These are phyloP conservation scores for Circaetus cinerascens DNA, from an alignment of 2,113 vertebrate genomes.

Conservation along the genomic window DNA sequence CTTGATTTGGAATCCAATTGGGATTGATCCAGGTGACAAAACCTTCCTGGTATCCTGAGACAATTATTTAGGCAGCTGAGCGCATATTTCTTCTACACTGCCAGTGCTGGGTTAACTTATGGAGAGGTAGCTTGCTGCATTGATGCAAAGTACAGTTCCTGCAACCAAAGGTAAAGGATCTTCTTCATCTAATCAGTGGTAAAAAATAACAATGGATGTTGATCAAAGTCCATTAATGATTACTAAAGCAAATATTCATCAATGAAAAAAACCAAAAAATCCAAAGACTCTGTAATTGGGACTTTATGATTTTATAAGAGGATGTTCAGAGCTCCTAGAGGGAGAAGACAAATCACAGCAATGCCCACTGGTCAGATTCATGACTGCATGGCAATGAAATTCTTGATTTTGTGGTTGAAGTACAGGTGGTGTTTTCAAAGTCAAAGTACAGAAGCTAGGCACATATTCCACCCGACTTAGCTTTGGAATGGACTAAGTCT, in stretches of 20 bases:
- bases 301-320: not conserved
- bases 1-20: not conserved
- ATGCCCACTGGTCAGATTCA: not conserved
- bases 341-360: not conserved
- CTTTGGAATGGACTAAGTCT: not conserved
- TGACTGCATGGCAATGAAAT: not conserved
- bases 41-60: not conserved
- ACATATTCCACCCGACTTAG: fast-evolving
- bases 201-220: not conserved
- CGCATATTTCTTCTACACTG: fast-evolving
- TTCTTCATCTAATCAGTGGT: not conserved
- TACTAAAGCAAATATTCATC: not conserved
- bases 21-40: not conserved
- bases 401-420: not conserved
- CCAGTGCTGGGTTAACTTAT: not conserved
- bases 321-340: not conserved
- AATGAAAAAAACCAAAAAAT: not conserved
- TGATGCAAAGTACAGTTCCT: not conserved
- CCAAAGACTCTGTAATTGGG: not conserved
- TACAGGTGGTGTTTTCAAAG: not conserved
- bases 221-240: not conserved
- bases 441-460: not conserved
- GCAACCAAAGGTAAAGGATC: not conserved
- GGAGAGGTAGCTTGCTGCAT: not conserved
- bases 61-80: not conserved